phyloP scores from a whole-genome alignment of 2,888 invertebrate genomes.

The Noctua pronuba region DNA sequence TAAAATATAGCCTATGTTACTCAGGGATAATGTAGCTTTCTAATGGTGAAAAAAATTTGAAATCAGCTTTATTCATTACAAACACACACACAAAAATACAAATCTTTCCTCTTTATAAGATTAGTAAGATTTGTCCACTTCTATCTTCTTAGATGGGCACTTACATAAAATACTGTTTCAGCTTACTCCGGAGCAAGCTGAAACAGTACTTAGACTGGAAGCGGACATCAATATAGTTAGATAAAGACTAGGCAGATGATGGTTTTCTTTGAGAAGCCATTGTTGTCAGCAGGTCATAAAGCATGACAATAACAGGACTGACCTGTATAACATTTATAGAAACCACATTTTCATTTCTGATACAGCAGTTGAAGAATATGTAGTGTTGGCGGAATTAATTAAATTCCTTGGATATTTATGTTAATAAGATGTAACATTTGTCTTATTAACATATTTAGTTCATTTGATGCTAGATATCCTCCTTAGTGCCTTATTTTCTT shows the following conservation, averaged over 20 bases:
- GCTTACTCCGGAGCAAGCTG: background rate
- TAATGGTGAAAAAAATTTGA: too few species aligned
- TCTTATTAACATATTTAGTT: slow-evolving; percentile 25
- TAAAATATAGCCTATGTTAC: too few species aligned
- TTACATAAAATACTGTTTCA: background rate
- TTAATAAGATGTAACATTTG: slow-evolving; percentile 17
- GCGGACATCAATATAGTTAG: background rate
- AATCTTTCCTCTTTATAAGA: too few species aligned
- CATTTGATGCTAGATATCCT: slow-evolving; percentile 28
- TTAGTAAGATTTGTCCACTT: too few species aligned
- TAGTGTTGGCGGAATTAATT: background rate
- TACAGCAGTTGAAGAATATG: slow-evolving; percentile 5
- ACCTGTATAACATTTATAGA: background rate
- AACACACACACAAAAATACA: too few species aligned
- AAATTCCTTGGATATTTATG: slow-evolving; percentile 34
- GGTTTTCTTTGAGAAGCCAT: background rate
- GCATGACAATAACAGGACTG: background rate
- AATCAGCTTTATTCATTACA: too few species aligned
- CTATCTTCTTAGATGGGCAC: too few species aligned
- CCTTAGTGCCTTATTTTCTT: slow-evolving; percentile 4
- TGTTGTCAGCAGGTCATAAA: background rate
- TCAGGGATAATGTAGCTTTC: too few species aligned
- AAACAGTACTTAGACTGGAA: background rate
- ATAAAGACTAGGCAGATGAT: background rate
- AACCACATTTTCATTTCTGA: background rate